Conservation (phyloP, 2,797 vertebrate species). For the Cuculus canorus region DNA sequence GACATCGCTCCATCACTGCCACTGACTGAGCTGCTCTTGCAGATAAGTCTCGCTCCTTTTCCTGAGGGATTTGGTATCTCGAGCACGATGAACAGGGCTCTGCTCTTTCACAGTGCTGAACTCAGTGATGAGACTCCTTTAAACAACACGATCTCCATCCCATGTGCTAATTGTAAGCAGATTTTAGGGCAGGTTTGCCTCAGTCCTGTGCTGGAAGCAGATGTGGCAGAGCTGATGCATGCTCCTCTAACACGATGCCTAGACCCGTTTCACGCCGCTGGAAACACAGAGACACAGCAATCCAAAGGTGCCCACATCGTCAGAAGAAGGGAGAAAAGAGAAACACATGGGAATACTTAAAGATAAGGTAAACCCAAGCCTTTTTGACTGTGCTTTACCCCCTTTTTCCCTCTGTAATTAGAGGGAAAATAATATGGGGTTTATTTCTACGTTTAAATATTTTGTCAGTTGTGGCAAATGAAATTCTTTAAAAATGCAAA, state of each 20-base stretch:
- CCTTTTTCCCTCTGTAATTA: neutral
- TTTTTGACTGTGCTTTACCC: neutral
- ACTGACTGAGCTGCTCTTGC: neutral
- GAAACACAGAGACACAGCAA: neutral
- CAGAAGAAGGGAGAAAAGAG: neutral
- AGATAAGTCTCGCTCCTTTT: neutral
- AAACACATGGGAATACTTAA: neutral
- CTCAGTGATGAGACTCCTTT: neutral
- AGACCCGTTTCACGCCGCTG: neutral
- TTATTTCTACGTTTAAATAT: neutral
- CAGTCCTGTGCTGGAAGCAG: neutral
- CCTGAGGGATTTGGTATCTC: neutral
- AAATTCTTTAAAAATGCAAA: neutral
- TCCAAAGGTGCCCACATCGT: neutral
- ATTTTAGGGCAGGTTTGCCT: neutral
- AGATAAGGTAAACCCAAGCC: neutral
- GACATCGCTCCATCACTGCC: neutral
- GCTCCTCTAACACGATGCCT: no score
- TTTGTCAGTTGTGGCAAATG: neutral
- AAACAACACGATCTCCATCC: rapidly evolving
- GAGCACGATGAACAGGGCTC: neutral
- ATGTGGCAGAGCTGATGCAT: neutral
- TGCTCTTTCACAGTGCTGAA: neutral
- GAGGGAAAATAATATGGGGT: neutral
- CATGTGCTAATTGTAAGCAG: neutral